Percentiles rank a stretch among this genome's conserved stretches.
Conservation (phyloP, 1,140 invertebrate species). For the Drosophila aff. region DNA sequence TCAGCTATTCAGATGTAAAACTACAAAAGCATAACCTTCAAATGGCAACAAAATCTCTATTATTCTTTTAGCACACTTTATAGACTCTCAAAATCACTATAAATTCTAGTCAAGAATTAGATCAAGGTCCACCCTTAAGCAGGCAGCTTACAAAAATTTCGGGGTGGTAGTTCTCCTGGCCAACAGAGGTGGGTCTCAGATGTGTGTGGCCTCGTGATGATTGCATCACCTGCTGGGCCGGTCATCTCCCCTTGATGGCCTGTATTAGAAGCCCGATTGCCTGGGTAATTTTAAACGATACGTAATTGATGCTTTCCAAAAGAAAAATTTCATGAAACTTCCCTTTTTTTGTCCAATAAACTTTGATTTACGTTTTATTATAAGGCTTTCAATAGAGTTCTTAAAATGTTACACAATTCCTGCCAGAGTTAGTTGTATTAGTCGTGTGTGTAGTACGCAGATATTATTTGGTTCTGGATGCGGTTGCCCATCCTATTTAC, state of each 20-base stretch:
- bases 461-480: slow-evolving; percentile 60
- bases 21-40: too few species aligned
- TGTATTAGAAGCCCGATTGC: slow-evolving; percentile 46
- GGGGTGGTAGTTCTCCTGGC: background rate
- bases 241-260: slow-evolving; percentile 39
- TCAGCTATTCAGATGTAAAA: background rate
- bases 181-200: slow-evolving; percentile 13
- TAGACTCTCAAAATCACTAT: background rate
- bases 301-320: slow-evolving; percentile 1
- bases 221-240: slow-evolving; percentile 63
- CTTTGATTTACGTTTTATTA: slow-evolving; percentile 50
- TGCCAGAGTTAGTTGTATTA: slow-evolving; percentile 49
- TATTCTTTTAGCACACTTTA: too few species aligned
- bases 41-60: background rate
- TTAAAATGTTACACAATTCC: slow-evolving; percentile 43
- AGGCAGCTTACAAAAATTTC: background rate
- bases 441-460: slow-evolving; percentile 30
- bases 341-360: slow-evolving; percentile 25
- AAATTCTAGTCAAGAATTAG: too few species aligned
- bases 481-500: slow-evolving; percentile 50
- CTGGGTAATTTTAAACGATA: slow-evolving; percentile 22
- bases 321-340: background rate
- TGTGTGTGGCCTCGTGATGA: slow-evolving; percentile 3
- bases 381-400: slow-evolving; percentile 32
- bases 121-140: background rate